Conservation (phyloP, 2,797 vertebrate genomes). For the Danio kyathit region DNA sequence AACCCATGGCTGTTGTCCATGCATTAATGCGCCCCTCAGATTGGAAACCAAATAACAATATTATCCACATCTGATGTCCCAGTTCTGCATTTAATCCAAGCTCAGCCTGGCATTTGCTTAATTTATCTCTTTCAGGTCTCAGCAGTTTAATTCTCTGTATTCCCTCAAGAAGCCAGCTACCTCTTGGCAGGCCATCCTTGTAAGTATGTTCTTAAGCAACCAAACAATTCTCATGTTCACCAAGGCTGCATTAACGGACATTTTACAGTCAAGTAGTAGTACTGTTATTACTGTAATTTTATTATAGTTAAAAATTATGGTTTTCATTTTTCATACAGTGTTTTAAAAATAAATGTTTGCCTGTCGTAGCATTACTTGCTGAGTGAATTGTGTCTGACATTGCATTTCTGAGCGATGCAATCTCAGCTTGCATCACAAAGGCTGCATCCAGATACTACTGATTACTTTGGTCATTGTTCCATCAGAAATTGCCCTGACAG, state of each 20-base stretch:
- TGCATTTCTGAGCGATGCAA: too few relatives aligned
- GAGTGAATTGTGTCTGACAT: too few relatives aligned
- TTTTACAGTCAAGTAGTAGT: too few relatives aligned
- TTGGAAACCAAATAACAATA: conserved; percentile 32
- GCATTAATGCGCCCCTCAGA: conserved; percentile 16
- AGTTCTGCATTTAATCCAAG: conserved; percentile 73
- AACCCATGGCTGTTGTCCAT: conserved; percentile 32
- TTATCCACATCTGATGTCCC: conserved; percentile 28
- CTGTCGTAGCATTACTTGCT: too few relatives aligned
- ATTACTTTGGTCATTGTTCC: too few relatives aligned
- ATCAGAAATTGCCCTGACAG: neutral
- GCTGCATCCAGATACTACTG: too few relatives aligned
- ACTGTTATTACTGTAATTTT: too few relatives aligned
- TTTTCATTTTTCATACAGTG: neutral
- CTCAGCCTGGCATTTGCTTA: conserved; percentile 80
- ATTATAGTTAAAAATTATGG: neutral
- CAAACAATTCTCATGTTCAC: neutral
- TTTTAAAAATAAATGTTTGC: too few relatives aligned
- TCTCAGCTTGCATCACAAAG: too few relatives aligned
- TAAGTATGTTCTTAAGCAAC: neutral
- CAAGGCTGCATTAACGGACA: neutral
- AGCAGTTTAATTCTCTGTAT: conserved; percentile 75
- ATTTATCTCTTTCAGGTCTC: conserved; percentile 78
- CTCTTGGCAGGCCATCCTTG: conserved; percentile 66
- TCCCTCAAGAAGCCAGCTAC: conserved; percentile 56